Base-by-base conservation (phyloP, 53 echinoderm and acorn worm genomes). In the Paracentrotus lividus region DNA sequence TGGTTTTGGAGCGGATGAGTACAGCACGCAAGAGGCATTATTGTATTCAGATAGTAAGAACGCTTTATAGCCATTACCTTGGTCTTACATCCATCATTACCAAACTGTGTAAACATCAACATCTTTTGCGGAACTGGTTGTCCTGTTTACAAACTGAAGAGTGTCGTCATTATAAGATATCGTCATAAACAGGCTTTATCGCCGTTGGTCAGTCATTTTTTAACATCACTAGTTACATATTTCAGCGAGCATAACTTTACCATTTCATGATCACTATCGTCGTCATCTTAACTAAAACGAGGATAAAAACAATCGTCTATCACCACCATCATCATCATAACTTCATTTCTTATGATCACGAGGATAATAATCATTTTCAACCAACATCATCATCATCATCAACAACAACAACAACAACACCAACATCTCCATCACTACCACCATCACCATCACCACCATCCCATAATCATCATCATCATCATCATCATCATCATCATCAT, bases 1-100 rank as follows among this genome's bases (percentile, higher is more conserved):
- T n/a, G 81, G 45, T 7, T 45, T n/a, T 78, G n/a, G 15, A 47
- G 45, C 81, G 24, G 81, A 43, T 43, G 81, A 78, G 81, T 47
- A n/a, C 24, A 47, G 81, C 43, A n/a, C 15, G 43, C 81, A 5
- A 44, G 15, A 24, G 4, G 36, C 15, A 13, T 78, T 78, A 78
- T n/a, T n/a, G n/a, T n/a, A n/a, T 78, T 78, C 47, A 24, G 24
- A 47, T n/a, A 26, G 18, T 55, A 55, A 55, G 55, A 14, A 4
- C 13, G 38, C 81, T 78, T 45, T 45, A n/a, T 9, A 44, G 45
- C n/a, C 81, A 47, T n/a, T 20, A 20, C 81, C 43, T 45, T 43
- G 44, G 16, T 78, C 26, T n/a, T 78, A 14, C n/a, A 78, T 78
- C n/a, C 81, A 78, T 78, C 47, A 78, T 43, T 20, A 42, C 75